Evolutionary conservation across 2,113 vertebrate species (phyloP).

Genomic region (Poecilia latipinna): DNA sequence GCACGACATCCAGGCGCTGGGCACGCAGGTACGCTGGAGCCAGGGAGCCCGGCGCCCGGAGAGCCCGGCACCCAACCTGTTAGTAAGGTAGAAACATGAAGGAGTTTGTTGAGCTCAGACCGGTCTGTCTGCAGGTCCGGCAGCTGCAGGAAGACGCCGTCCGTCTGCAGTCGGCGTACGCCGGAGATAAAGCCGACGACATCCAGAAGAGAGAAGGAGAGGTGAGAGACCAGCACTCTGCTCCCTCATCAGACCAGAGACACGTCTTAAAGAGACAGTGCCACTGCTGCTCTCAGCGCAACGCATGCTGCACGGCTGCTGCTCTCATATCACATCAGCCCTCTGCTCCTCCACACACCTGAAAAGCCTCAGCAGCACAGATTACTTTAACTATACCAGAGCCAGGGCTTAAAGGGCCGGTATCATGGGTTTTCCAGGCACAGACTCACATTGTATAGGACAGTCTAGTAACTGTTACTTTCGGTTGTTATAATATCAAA

Average conservation of each 20-base stretch:
- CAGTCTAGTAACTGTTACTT: too few relatives aligned
- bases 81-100: too few relatives aligned
- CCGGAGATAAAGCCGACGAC: slow-evolving; percentile 97
- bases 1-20: slow-evolving; percentile 96
- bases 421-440: too few relatives aligned
- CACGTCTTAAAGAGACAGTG: slow-evolving; percentile 1
- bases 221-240: slow-evolving; percentile 46
- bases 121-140: slow-evolving; percentile 83
- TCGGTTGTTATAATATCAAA: too few relatives aligned
- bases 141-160: slow-evolving; percentile 96
- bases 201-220: slow-evolving; percentile 97
- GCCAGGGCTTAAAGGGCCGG: too few relatives aligned
- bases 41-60: too few relatives aligned
- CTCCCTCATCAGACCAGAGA: neutral
- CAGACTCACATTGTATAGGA: too few relatives aligned
- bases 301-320: slow-evolving; percentile 47
- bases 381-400: neutral
- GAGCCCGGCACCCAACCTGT: too few relatives aligned
- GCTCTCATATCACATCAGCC: slow-evolving; percentile 6
- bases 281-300: neutral
- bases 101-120: too few relatives aligned
- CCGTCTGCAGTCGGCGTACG: slow-evolving; percentile 95
- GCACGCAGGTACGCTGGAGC: slow-evolving; percentile 86
- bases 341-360: neutral
- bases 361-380: neutral